phyloP scores from a whole-genome alignment of 1,140 invertebrate genomes.

The Aphaenogaster floridana region DNA sequence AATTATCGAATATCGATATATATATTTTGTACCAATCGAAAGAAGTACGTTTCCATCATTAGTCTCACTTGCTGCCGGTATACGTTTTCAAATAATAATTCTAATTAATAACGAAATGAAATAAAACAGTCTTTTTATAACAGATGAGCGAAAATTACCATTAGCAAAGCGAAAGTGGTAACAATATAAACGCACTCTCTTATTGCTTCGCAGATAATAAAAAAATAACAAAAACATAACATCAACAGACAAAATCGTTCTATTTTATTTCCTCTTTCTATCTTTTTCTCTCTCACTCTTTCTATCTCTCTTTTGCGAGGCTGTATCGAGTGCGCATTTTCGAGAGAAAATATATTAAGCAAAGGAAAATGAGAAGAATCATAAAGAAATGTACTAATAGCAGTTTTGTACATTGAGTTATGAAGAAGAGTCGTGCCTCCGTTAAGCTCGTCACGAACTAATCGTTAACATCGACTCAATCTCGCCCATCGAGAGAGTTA shows the following conservation, averaged over 20 bases:
- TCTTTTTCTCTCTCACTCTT: not conserved
- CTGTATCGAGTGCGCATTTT: slow-evolving; percentile 51
- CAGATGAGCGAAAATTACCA: slow-evolving; percentile 49
- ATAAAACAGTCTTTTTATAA: slow-evolving; percentile 60
- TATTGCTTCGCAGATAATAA: slow-evolving; percentile 77
- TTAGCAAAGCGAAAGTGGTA: slow-evolving; percentile 39
- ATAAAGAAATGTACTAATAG: slow-evolving; percentile 10
- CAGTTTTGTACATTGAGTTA: slow-evolving; percentile 63
- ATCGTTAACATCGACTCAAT: slow-evolving; percentile 49
- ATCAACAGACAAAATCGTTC: slow-evolving; percentile 83
- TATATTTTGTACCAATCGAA: slow-evolving; percentile 77
- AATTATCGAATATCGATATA: slow-evolving; percentile 83
- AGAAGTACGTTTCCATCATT: slow-evolving; percentile 64
- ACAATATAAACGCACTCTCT: slow-evolving; percentile 70
- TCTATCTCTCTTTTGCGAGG: not conserved
- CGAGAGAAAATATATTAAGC: slow-evolving; percentile 51
- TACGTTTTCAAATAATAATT: slow-evolving; percentile 43
- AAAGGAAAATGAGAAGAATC: slow-evolving; percentile 2
- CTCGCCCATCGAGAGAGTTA: slow-evolving; percentile 45
- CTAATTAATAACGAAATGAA: slow-evolving; percentile 54
- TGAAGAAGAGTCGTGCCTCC: slow-evolving; percentile 17
- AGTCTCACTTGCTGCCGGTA: slow-evolving; percentile 35
- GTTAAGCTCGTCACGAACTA: slow-evolving; percentile 5
- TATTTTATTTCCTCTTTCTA: slow-evolving; percentile 30
- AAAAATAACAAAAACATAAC: slow-evolving; percentile 87